Conservation (phyloP, 2,797 vertebrate species). For the Hoplostethus atlanticus region DNA sequence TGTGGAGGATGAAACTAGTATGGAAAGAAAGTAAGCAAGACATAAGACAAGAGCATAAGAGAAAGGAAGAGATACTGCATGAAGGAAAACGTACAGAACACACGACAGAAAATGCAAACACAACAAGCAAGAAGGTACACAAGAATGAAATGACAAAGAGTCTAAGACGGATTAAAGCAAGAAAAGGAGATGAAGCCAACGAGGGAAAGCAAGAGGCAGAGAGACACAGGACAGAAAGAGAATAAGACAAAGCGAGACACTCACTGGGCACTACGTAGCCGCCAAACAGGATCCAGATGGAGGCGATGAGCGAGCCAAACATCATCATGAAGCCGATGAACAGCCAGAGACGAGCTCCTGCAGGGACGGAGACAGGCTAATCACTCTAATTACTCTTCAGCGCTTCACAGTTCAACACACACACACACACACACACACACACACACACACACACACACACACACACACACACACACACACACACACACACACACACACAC, state of each 20-base stretch:
- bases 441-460: constrained; percentile 2
- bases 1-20: no score
- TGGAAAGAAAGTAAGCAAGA: no score
- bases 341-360: constrained; percentile 93
- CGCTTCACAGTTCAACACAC: background rate
- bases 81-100: no score
- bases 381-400: constrained; percentile 53
- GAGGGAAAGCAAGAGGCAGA: background rate
- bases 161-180: background rate
- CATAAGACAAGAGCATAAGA: no score
- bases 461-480: background rate
- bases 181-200: background rate
- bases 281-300: constrained; percentile 93
- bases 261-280: constrained; percentile 91
- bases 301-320: constrained; percentile 93
- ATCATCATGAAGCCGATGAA: constrained; percentile 95
- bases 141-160: no score
- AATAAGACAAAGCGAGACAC: constrained; percentile 44
- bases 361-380: constrained; percentile 52
- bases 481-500: constrained; percentile 3
- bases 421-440: background rate
- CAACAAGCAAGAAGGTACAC: no score
- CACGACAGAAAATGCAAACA: no score
- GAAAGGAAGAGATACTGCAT: no score
- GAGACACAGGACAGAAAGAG: background rate